phyloP scores from a whole-genome alignment of 2,888 invertebrate genomes.

The Melipona bicolor region DNA sequence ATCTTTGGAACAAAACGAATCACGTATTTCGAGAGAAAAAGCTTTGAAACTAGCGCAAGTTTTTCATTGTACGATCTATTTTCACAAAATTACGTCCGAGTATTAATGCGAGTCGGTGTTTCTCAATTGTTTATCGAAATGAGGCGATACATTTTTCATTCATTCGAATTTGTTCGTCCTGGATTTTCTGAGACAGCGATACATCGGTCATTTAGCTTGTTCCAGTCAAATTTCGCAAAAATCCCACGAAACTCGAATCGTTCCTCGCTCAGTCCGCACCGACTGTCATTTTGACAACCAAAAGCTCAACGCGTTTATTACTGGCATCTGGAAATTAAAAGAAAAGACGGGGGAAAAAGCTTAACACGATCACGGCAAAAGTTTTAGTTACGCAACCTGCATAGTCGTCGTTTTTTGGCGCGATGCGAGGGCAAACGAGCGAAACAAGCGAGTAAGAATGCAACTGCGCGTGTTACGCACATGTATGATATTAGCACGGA shows the following conservation, averaged over 20 bases:
- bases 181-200: background rate
- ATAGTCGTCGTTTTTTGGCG: no score
- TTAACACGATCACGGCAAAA: background rate
- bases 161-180: background rate
- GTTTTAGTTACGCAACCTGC: background rate
- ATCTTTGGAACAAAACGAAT: no score
- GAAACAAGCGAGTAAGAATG: constrained; percentile 12
- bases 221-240: no score
- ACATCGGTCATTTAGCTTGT: background rate
- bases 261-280: no score
- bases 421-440: background rate
- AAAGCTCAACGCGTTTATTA: background rate
- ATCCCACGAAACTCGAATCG: no score
- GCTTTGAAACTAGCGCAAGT: no score
- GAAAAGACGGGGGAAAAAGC: background rate
- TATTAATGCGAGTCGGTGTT: no score
- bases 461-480: background rate
- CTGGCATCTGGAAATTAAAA: background rate
- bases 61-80: no score
- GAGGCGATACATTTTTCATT: background rate
- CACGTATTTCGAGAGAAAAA: no score
- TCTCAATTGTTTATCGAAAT: background rate
- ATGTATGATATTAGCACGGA: constrained; percentile 14
- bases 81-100: no score
- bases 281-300: background rate